A percentile compares a stretch with the other conserved stretches of the same genome.
phyloP scores from a whole-genome alignment of 2,113 vertebrate genomes.

The Spermophilus dauricus region DNA sequence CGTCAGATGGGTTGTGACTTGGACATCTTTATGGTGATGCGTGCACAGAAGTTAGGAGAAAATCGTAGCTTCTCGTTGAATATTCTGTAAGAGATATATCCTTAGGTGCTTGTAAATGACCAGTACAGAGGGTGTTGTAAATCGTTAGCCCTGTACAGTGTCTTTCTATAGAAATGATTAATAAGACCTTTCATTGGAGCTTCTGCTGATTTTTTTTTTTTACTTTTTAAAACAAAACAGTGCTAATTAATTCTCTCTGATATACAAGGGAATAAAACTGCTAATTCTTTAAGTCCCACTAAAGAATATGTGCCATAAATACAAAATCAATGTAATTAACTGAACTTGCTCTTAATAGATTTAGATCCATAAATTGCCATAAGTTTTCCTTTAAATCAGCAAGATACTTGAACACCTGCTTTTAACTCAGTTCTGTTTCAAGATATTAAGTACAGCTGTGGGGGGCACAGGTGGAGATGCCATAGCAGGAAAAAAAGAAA shows the following conservation, averaged over 20 bases:
- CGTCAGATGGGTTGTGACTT: slow-evolving; percentile 20
- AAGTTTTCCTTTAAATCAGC: background rate
- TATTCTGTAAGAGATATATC: slow-evolving; percentile 18
- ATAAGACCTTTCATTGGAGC: background rate
- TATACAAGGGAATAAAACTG: background rate
- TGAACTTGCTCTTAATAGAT: background rate
- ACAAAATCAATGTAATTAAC: background rate
- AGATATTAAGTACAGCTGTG: background rate
- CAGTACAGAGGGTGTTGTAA: background rate
- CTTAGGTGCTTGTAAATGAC: background rate
- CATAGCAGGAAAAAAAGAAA: background rate
- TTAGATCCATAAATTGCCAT: background rate
- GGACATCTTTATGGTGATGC: slow-evolving; percentile 52
- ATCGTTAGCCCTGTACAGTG: background rate
- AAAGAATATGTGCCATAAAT: slow-evolving; percentile 15
- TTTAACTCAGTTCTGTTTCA: background rate
- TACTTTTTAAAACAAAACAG: background rate
- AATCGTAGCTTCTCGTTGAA: slow-evolving; percentile 72
- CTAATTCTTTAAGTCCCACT: background rate
- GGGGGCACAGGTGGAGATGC: rapidly evolving
- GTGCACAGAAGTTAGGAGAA: slow-evolving; percentile 48
- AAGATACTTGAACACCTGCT: background rate
- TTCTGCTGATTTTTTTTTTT: background rate
- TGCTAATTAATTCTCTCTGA: background rate
- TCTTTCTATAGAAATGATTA: background rate